These are phyloP conservation scores for Stomorhina lunata DNA, from an alignment of 2,888 invertebrate genomes.

Conservation along the genomic window DNA sequence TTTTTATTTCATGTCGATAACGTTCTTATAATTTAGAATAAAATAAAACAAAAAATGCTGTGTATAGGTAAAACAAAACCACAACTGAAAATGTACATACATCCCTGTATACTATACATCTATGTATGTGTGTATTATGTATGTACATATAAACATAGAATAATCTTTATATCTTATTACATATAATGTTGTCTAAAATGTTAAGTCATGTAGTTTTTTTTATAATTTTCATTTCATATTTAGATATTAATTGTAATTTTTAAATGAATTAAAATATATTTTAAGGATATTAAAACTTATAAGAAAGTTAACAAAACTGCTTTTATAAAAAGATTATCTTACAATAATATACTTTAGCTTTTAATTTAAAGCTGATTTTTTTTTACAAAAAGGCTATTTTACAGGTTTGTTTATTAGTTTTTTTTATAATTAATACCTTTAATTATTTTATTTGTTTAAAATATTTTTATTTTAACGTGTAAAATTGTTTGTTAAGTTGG, in stretches of 20 bases:
- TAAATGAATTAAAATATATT: conserved; percentile 24
- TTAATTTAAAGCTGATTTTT: conserved; percentile 22
- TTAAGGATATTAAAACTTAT: conserved; percentile 40
- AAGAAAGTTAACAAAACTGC: conserved; percentile 20
- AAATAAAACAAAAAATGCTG: not conserved
- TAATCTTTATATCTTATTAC: not conserved
- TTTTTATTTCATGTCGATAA: conserved; percentile 4
- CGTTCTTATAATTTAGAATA: no score
- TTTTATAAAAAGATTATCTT: not conserved
- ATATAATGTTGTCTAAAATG: conserved; percentile 11
- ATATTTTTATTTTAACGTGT: conserved; percentile 49
- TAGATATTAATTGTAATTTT: conserved; percentile 16
- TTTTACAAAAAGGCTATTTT: conserved; percentile 70
- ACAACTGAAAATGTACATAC: no score
- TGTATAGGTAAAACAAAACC: not conserved
- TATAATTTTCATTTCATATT: conserved; percentile 35
- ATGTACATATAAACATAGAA: conserved; percentile 1
- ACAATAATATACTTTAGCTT: conserved; percentile 23
- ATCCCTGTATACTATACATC: no score
- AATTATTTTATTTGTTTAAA: conserved; percentile 44
- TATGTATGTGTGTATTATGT: no score
- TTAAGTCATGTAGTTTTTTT: conserved; percentile 40
- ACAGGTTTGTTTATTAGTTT: conserved; percentile 72
- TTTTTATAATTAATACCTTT: conserved; percentile 15
- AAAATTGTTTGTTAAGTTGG: conserved; percentile 72